Evolutionary conservation across 2,113 vertebrate species (phyloP).

Genomic region (Chaetorhynchus papuensis): DNA sequence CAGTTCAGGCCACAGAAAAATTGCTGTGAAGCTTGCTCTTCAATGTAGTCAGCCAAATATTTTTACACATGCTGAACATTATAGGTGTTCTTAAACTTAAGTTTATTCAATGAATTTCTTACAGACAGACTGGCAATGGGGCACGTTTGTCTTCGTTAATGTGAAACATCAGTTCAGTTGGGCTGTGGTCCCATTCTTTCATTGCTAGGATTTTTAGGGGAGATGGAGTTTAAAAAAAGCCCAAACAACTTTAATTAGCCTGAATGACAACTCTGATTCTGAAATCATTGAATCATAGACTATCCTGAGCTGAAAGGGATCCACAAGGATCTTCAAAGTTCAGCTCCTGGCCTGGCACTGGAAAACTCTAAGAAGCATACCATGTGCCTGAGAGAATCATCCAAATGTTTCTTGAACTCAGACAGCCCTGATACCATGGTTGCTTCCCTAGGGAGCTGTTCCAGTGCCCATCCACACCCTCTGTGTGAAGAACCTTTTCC

Average conservation of each 20-base stretch:
- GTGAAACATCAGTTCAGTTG: neutral
- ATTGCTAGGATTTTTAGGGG: neutral
- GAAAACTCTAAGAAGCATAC: neutral
- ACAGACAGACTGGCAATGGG: neutral
- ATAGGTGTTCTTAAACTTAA: neutral
- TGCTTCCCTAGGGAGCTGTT: neutral
- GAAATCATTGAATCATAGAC: neutral
- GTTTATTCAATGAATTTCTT: neutral
- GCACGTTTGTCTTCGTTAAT: neutral
- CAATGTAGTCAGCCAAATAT: neutral
- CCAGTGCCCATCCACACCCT: neutral
- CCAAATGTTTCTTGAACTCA: neutral
- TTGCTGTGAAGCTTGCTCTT: neutral
- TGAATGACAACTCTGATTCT: neutral
- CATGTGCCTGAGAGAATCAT: neutral
- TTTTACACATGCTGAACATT: neutral
- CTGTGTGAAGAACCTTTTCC: neutral
- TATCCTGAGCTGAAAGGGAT: neutral
- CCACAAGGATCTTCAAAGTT: neutral
- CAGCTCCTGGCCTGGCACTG: neutral
- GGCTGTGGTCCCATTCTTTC: neutral
- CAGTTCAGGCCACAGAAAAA: neutral
- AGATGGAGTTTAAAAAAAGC: neutral
- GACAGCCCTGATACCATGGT: neutral
- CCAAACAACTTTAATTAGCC: neutral